Conservation (phyloP, 2,797 vertebrate species). For the Falco naumanni region DNA sequence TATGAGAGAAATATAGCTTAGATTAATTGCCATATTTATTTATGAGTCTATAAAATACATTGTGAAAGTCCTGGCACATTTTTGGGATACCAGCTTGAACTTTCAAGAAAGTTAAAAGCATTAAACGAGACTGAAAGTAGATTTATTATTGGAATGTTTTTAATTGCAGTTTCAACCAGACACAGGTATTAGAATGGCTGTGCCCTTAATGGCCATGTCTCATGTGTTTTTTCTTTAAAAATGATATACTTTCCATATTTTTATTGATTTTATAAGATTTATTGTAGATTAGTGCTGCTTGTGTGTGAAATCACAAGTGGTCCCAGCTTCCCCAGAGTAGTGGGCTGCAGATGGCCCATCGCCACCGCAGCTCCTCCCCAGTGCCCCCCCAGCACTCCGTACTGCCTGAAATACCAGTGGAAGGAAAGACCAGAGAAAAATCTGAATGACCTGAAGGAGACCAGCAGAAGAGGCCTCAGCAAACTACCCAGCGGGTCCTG, state of each 20-base stretch:
- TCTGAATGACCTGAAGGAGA: not conserved
- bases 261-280: constrained; percentile 79
- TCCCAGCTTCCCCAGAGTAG: constrained; percentile 64
- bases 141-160: constrained; percentile 83
- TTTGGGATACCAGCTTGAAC: constrained; percentile 83
- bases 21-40: constrained; percentile 84
- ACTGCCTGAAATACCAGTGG: not conserved
- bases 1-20: constrained; percentile 80
- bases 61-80: constrained; percentile 82
- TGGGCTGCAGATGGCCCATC: not conserved
- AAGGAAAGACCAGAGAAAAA: not conserved
- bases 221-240: constrained; percentile 74
- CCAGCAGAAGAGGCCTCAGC: not conserved
- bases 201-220: constrained; percentile 78
- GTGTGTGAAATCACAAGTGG: constrained; percentile 58
- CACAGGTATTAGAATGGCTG: constrained; percentile 75
- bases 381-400: not conserved
- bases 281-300: constrained; percentile 69
- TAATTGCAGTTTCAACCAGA: constrained; percentile 79
- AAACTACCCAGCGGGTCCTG: not conserved
- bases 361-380: not conserved
- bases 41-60: constrained; percentile 84
- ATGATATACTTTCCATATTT: constrained; percentile 79
- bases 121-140: constrained; percentile 74
- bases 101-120: constrained; percentile 85